These are phyloP conservation scores for Dasyurus viverrinus DNA, from an alignment of 2,113 vertebrate species.

Conservation along the genomic window DNA sequence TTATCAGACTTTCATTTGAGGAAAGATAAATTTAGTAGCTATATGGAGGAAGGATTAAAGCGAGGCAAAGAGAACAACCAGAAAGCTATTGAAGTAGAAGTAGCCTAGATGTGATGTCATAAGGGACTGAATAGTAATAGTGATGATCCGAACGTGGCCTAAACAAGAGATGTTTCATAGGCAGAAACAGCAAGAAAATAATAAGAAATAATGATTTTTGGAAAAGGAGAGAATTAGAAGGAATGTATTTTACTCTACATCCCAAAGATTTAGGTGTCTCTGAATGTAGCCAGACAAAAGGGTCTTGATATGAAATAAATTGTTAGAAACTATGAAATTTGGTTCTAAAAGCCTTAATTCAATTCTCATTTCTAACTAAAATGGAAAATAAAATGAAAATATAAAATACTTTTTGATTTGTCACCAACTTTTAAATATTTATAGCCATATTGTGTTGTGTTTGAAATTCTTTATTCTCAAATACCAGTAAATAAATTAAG, in stretches of 20 bases:
- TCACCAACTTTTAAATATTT: conserved; percentile 64
- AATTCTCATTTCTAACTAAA: conserved; percentile 53
- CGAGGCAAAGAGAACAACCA: background rate
- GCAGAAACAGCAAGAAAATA: background rate
- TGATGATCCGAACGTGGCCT: background rate
- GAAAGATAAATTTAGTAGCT: background rate
- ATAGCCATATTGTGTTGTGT: conserved; percentile 46
- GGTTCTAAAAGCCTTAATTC: conserved; percentile 59
- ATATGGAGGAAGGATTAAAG: background rate
- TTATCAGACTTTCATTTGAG: background rate
- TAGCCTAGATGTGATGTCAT: background rate
- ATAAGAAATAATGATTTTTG: background rate
- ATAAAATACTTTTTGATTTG: conserved; percentile 49
- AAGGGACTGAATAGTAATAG: background rate
- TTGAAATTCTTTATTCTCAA: conserved; percentile 58
- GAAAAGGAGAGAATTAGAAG: background rate
- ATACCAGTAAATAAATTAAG: conserved; percentile 64
- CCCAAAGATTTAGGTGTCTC: conserved; percentile 49
- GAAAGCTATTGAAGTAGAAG: background rate
- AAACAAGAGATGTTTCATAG: background rate
- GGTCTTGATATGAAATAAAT: background rate
- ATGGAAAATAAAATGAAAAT: conserved; percentile 61
- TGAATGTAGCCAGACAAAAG: background rate
- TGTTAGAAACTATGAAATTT: conserved; percentile 50
- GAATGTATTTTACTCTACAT: background rate